Percentiles rank a stretch among this genome's conserved stretches.
Evolutionary conservation across 2,797 vertebrate species (phyloP).

Genomic region (Melanotaenia maccullochi): DNA sequence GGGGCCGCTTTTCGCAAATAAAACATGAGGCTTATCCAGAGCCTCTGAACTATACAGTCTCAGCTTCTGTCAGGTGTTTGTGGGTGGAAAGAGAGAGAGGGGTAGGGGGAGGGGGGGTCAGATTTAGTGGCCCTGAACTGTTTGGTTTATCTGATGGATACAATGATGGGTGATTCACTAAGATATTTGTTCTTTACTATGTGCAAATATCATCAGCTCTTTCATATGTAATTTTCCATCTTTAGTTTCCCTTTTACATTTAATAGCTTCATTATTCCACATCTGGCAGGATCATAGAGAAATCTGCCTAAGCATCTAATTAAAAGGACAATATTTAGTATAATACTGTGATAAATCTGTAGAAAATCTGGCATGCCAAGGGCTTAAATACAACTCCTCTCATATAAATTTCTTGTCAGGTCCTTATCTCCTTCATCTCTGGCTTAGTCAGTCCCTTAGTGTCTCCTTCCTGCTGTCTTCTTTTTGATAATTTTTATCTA

Average conservation of each 20-base stretch:
- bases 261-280: background rate
- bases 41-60: constrained; percentile 72
- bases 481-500: background rate
- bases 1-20: constrained; percentile 86
- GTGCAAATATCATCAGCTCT: constrained; percentile 8
- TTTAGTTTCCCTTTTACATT: background rate
- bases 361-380: background rate
- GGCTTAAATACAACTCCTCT: background rate
- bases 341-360: background rate
- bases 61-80: constrained; percentile 75
- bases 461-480: background rate
- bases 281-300: background rate
- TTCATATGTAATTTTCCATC: constrained; percentile 2
- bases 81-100: constrained; percentile 32
- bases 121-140: constrained; percentile 62
- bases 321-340: background rate
- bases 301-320: background rate
- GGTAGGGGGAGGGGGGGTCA: constrained; percentile 8
- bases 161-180: constrained; percentile 41
- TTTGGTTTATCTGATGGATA: constrained; percentile 47
- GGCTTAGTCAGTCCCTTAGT: background rate
- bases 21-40: constrained; percentile 85
- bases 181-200: constrained; percentile 1
- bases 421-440: background rate
- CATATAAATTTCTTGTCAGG: background rate